Percentiles rank a stretch among this genome's conserved stretches.
phyloP scores from a whole-genome alignment of 2,888 invertebrate genomes.

The Temnothorax unifasciatus region DNA sequence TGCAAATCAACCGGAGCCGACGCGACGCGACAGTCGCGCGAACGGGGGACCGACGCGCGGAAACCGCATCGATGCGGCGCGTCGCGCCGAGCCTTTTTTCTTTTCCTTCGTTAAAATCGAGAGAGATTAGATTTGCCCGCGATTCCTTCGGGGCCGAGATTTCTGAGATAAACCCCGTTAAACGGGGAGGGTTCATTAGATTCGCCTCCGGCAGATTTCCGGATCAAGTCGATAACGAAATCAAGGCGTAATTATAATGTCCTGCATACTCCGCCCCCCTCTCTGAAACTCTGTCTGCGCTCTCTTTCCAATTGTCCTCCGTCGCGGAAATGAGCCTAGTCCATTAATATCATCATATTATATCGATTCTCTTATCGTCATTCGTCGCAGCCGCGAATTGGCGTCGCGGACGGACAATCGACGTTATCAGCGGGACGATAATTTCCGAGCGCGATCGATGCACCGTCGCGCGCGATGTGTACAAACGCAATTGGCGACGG shows the following conservation, averaged over 20 bases:
- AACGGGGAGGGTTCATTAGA: constrained; percentile 1
- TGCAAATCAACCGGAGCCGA: constrained; percentile 27
- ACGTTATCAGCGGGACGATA: constrained; percentile 29
- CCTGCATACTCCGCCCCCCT: not conserved
- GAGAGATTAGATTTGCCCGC: constrained; percentile 9
- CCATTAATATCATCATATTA: not conserved
- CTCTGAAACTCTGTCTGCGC: too few relatives aligned
- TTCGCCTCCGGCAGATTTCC: not conserved
- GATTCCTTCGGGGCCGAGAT: not conserved
- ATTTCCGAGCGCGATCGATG: constrained; percentile 50
- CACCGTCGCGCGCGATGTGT: constrained; percentile 25
- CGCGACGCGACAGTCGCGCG: constrained; percentile 22
- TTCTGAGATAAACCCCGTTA: not conserved
- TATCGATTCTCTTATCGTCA: constrained; percentile 7
- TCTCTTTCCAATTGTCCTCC: not conserved
- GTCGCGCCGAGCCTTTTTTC: not conserved
- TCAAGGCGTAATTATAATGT: constrained; percentile 36
- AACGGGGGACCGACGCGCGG: not conserved
- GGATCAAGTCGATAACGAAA: constrained; percentile 14
- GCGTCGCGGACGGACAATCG: constrained; percentile 4
- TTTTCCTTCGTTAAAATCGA: not conserved
- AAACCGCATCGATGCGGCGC: not conserved
- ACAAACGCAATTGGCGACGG: constrained; percentile 33
- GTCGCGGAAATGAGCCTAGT: not conserved
- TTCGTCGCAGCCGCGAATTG: constrained; percentile 23